Conservation (phyloP, 2,888 invertebrate genomes). For the Busseola fusca region DNA sequence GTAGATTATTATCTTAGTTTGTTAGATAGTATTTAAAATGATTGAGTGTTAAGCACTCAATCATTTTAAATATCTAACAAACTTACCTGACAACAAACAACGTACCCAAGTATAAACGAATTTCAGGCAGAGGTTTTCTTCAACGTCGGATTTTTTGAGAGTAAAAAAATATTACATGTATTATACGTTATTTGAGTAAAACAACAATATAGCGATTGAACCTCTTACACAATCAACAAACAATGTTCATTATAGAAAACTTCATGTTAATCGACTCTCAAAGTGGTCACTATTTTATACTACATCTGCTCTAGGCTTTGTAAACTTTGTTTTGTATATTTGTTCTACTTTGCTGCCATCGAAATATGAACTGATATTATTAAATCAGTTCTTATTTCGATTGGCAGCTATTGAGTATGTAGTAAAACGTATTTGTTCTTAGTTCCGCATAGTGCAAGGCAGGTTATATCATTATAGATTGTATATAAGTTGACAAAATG, state of each 20-base stretch:
- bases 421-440: background rate
- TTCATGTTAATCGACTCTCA: conserved; percentile 1
- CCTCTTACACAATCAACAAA: background rate
- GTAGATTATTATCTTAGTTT: background rate
- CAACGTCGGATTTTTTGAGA: background rate
- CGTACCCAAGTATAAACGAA: too few relatives aligned
- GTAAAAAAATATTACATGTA: conserved; percentile 1
- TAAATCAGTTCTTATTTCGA: too few relatives aligned
- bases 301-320: background rate
- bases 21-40: too few relatives aligned
- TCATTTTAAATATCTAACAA: too few relatives aligned
- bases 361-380: background rate
- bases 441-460: background rate
- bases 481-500: background rate
- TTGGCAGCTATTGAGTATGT: background rate
- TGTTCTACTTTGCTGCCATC: background rate
- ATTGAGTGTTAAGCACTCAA: too few relatives aligned
- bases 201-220: background rate
- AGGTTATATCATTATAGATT: background rate
- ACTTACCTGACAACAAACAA: too few relatives aligned
- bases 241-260: background rate
- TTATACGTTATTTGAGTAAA: background rate
- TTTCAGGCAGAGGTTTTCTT: background rate
- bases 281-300: background rate
- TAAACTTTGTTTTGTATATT: conserved; percentile 4